A percentile compares a stretch with the other conserved stretches of the same genome.
Conservation (phyloP, 1,140 invertebrate species). For the Centruroides vittatus region DNA sequence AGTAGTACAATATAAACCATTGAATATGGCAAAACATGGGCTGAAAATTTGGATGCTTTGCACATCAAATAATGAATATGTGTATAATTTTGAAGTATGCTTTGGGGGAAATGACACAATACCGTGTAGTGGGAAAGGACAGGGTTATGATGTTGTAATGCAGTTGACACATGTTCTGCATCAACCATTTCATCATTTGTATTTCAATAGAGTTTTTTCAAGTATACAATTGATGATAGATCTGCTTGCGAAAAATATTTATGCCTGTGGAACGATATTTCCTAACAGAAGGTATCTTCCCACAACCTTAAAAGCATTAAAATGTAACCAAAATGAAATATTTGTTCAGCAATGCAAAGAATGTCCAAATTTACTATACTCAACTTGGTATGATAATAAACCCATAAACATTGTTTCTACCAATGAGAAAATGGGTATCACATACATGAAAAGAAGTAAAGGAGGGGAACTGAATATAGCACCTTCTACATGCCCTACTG, state of each 20-base stretch:
- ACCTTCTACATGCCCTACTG: neutral
- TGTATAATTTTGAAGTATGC: neutral
- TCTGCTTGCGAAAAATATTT: neutral
- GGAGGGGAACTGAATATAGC: neutral
- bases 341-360: neutral
- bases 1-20: neutral
- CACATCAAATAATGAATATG: neutral
- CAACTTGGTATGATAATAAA: neutral
- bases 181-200: neutral
- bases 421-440: neutral
- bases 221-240: neutral
- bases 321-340: neutral
- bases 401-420: neutral
- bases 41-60: constrained; percentile 1
- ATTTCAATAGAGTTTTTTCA: constrained; percentile 1
- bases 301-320: neutral
- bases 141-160: neutral
- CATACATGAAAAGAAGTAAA: neutral
- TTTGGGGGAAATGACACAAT: neutral
- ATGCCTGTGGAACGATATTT: neutral
- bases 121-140: neutral
- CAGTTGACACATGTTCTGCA: neutral
- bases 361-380: neutral
- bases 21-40: neutral
- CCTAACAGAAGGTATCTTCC: neutral